Percentiles rank a stretch among this genome's conserved stretches.
These are phyloP conservation scores for Pachliopta kotzebuea DNA, from an alignment of 2,888 invertebrate species.

Conservation along the genomic window DNA sequence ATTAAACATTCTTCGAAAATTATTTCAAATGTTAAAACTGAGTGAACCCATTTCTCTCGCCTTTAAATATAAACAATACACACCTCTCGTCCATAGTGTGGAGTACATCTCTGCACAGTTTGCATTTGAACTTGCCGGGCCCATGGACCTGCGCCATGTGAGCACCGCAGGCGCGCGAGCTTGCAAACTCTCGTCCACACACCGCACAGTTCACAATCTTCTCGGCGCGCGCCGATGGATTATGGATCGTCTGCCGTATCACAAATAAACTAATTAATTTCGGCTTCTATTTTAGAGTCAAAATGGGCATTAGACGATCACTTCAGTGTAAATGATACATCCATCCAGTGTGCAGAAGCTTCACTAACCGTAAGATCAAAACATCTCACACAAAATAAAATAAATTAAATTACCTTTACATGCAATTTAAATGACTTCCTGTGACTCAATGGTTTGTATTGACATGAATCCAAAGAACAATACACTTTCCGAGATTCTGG, in stretches of 20 bases:
- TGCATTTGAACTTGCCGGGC: conserved; percentile 70
- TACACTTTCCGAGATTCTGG: conserved; percentile 64
- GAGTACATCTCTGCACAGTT: conserved; percentile 65
- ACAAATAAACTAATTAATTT: not conserved
- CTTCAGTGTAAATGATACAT: no score
- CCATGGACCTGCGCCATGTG: conserved; percentile 70
- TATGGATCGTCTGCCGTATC: conserved; percentile 49
- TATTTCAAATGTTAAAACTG: no score
- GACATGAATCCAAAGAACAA: conserved; percentile 62
- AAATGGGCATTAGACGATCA: no score
- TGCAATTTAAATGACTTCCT: conserved; percentile 69
- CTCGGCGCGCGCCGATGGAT: conserved; percentile 39
- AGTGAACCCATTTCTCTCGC: no score
- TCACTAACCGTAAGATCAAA: no score
- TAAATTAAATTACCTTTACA: conserved; percentile 58
- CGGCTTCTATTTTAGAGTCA: no score
- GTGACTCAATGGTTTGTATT: conserved; percentile 65
- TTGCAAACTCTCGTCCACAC: conserved; percentile 62
- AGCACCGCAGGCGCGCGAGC: conserved; percentile 56
- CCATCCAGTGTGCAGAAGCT: no score
- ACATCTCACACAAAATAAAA: not conserved
- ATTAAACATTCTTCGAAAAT: no score
- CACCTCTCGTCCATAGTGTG: conserved; percentile 75
- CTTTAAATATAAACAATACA: conserved; percentile 6
- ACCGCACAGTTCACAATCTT: conserved; percentile 46